phyloP scores from a whole-genome alignment of 2,113 vertebrate genomes.

The Empidonax alnorum region DNA sequence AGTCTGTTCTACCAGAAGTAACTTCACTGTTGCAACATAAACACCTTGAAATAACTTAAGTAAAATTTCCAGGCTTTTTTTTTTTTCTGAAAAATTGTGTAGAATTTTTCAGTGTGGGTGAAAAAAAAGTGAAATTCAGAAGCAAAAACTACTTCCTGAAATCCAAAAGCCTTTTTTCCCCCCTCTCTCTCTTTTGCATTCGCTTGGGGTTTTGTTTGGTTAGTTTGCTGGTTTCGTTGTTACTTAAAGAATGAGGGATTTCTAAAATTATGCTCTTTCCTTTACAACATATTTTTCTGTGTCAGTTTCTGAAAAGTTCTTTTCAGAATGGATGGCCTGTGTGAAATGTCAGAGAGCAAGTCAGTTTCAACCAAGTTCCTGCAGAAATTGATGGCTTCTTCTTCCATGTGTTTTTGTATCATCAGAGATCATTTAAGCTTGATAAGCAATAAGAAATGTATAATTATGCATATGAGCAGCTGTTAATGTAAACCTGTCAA shows the following conservation, averaged over 20 bases:
- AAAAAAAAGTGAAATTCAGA: not conserved
- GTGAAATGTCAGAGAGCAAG: not conserved
- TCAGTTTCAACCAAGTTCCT: not conserved
- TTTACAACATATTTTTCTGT: not conserved
- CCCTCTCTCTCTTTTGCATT: not conserved
- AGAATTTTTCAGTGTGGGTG: not conserved
- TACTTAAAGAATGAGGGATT: not conserved
- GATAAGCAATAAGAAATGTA: not conserved
- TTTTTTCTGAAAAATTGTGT: not conserved
- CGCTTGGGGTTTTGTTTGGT: not conserved
- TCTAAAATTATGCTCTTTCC: not conserved
- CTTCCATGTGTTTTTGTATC: not conserved
- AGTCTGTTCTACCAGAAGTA: not conserved
- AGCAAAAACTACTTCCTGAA: not conserved
- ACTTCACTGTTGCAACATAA: not conserved
- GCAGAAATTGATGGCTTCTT: not conserved
- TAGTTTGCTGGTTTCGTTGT: not conserved
- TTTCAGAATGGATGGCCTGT: not conserved
- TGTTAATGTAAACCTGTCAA: not conserved
- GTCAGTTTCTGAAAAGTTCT: not conserved
- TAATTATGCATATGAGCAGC: not conserved
- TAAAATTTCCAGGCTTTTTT: not conserved
- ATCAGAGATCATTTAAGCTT: not conserved
- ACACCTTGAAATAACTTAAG: not conserved
- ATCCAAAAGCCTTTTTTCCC: not conserved